Evolutionary conservation across 2,888 invertebrate species (phyloP).

Genomic region (Cerceris ruficornis): DNA sequence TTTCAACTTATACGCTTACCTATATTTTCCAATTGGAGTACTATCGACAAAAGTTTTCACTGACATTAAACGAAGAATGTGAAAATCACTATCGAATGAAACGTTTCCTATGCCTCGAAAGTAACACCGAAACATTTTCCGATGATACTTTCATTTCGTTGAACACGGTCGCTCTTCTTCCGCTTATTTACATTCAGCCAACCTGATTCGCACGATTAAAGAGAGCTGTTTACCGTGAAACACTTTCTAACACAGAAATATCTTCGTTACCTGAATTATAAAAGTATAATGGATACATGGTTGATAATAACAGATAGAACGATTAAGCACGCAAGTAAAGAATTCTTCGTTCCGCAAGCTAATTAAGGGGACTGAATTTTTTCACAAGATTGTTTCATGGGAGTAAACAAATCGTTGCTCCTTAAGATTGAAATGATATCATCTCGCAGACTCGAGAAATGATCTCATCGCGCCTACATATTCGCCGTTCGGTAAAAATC

Average conservation of each 20-base stretch:
- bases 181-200: conserved; percentile 30
- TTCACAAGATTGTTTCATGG: conserved; percentile 17
- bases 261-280: not conserved
- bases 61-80: no score
- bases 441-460: conserved; percentile 55
- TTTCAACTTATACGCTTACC: no score
- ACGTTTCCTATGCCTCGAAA: not conserved
- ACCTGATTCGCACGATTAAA: conserved; percentile 41
- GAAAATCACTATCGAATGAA: no score
- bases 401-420: conserved; percentile 52
- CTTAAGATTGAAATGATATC: conserved; percentile 57
- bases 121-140: not conserved
- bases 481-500: conserved; percentile 47
- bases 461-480: conserved; percentile 62
- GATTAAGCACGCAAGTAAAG: not conserved
- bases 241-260: conserved; percentile 26
- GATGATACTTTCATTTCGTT: not conserved
- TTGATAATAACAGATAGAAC: not conserved
- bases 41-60: no score
- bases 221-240: conserved; percentile 16
- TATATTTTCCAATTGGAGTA: no score
- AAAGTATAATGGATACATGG: not conserved
- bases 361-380: conserved; percentile 14
- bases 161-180: conserved; percentile 1
- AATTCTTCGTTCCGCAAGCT: not conserved